phyloP scores from a whole-genome alignment of 2,113 vertebrate species.

The Bungarus multicinctus region DNA sequence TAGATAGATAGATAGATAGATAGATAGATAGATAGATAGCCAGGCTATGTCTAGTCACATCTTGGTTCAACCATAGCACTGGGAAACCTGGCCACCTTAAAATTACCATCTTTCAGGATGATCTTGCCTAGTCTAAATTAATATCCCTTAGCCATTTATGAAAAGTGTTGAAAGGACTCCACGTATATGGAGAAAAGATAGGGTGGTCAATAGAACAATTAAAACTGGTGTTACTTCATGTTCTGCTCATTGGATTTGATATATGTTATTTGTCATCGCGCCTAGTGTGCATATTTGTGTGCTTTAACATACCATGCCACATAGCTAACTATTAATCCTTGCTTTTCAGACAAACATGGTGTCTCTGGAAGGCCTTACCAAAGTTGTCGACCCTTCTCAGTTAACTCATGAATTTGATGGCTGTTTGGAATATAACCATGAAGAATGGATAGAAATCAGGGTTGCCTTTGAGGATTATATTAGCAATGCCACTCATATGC shows the following conservation, averaged over 20 bases:
- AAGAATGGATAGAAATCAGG: slow-evolving; percentile 96
- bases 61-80: neutral
- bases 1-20: no score
- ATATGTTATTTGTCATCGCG: neutral
- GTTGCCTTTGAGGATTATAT: slow-evolving; percentile 93
- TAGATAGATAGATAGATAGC: neutral
- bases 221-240: neutral
- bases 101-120: neutral
- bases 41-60: neutral
- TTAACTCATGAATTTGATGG: slow-evolving; percentile 96
- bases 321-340: neutral
- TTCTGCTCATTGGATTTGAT: neutral
- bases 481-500: slow-evolving; percentile 86
- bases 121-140: neutral
- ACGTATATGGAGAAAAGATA: neutral
- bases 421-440: slow-evolving; percentile 96
- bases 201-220: neutral
- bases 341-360: slow-evolving; percentile 92
- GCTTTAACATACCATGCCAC: neutral
- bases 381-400: slow-evolving; percentile 96
- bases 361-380: slow-evolving; percentile 97
- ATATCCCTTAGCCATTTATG: no score
- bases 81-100: neutral
- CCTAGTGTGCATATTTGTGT: neutral
- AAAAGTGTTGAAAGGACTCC: neutral